phyloP scores from a whole-genome alignment of 2,113 vertebrate species.

The Dicerorhinus sumatrensis region DNA sequence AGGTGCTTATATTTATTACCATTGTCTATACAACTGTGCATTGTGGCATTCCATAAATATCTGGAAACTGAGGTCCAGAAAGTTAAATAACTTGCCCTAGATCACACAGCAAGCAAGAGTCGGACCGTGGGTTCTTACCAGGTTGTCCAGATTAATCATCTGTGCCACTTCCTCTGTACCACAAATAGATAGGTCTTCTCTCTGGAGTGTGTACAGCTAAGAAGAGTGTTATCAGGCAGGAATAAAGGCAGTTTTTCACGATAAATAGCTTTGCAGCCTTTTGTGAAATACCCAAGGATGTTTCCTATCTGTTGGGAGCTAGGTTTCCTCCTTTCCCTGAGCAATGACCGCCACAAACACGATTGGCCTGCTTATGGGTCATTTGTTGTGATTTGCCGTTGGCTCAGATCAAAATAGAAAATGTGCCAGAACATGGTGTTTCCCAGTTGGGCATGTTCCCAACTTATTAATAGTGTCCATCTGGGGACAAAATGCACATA shows the following conservation, averaged over 20 bases:
- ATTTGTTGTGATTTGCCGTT: conserved; percentile 63
- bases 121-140: not conserved
- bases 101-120: not conserved
- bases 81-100: not conserved
- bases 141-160: not conserved
- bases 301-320: not conserved
- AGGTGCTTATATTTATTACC: not conserved
- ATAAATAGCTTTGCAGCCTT: not conserved
- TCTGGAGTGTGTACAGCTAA: not conserved
- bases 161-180: not conserved
- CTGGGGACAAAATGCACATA: not conserved
- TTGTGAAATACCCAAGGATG: not conserved
- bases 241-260: not conserved
- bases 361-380: conserved; percentile 34
- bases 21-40: rapidly evolving
- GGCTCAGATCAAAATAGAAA: conserved; percentile 73
- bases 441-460: conserved; percentile 41
- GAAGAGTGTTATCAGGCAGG: not conserved
- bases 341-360: not conserved
- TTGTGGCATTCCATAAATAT: not conserved
- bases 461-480: not conserved
- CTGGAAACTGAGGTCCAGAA: not conserved
- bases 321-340: conserved; percentile 39
- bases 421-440: conserved; percentile 55
- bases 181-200: not conserved